These are phyloP conservation scores for Polydrusus pterygomalis DNA, from an alignment of 2,888 invertebrate species.

Conservation along the genomic window DNA sequence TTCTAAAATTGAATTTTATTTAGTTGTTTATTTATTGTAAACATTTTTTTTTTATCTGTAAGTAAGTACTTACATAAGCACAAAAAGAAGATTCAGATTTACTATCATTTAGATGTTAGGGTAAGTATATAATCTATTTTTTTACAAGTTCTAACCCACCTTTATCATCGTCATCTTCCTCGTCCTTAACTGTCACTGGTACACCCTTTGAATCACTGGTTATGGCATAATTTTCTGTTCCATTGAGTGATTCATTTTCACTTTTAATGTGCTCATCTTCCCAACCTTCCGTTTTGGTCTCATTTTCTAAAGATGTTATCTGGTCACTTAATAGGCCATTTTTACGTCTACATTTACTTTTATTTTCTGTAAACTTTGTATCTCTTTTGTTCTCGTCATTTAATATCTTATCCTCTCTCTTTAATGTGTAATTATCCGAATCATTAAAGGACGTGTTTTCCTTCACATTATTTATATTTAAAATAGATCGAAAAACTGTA, in stretches of 20 bases:
- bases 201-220: not conserved
- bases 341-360: not conserved
- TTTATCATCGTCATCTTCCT: not conserved
- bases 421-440: not conserved
- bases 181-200: not conserved
- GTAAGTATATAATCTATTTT: not conserved
- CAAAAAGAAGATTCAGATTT: too few species aligned
- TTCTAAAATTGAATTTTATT: not conserved
- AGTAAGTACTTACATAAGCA: too few species aligned
- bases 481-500: slow-evolving; percentile 33
- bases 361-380: not conserved
- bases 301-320: not conserved
- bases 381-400: not conserved
- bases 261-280: not conserved
- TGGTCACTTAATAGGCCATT: not conserved
- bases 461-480: not conserved
- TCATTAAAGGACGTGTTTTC: not conserved
- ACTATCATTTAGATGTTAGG: too few species aligned
- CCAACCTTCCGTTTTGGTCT: not conserved
- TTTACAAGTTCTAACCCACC: not conserved
- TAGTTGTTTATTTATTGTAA: not conserved
- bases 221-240: not conserved
- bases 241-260: not conserved
- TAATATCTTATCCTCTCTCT: not conserved
- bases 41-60: too few species aligned